A percentile compares a stretch with the other conserved stretches of the same genome.
Conservation (phyloP, 2,113 vertebrate genomes). For the Indri indri region DNA sequence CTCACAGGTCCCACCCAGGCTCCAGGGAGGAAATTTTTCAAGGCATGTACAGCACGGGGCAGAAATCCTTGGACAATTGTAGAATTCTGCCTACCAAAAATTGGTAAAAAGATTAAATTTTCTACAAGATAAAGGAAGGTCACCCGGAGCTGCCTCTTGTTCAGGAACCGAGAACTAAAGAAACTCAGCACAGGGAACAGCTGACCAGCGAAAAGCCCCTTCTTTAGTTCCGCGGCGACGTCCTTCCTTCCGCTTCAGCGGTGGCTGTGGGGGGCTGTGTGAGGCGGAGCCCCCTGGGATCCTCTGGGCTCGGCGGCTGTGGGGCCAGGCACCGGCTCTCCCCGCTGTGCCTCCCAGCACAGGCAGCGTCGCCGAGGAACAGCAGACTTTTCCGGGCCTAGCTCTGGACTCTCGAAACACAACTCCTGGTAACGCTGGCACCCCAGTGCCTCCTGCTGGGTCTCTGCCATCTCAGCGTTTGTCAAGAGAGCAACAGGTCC, state of each 20-base stretch:
- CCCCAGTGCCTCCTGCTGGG: fast-evolving
- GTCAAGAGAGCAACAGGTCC: fast-evolving
- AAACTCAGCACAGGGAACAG: background rate
- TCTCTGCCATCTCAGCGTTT: background rate
- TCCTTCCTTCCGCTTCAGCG: too few species aligned
- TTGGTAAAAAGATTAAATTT: background rate
- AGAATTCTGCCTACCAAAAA: background rate
- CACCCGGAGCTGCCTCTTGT: background rate
- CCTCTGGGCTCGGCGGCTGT: background rate
- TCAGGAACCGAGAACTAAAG: background rate
- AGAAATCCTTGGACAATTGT: too few species aligned
- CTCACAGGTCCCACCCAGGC: fast-evolving
- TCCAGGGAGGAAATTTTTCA: background rate
- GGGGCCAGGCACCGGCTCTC: background rate
- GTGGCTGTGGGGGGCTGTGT: background rate
- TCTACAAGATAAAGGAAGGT: background rate
- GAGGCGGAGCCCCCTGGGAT: background rate
- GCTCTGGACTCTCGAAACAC: too few species aligned
- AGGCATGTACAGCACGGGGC: too few species aligned
- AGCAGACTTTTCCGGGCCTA: background rate
- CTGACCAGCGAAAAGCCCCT: background rate
- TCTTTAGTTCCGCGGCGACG: background rate
- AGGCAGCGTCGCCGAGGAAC: background rate
- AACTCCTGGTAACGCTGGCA: background rate
- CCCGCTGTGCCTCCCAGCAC: fast-evolving